Evolutionary conservation across 2,113 vertebrate species (phyloP), one percentile per base, ranked within the genome.

Genomic region (Stigmatopora nigra): DNA sequence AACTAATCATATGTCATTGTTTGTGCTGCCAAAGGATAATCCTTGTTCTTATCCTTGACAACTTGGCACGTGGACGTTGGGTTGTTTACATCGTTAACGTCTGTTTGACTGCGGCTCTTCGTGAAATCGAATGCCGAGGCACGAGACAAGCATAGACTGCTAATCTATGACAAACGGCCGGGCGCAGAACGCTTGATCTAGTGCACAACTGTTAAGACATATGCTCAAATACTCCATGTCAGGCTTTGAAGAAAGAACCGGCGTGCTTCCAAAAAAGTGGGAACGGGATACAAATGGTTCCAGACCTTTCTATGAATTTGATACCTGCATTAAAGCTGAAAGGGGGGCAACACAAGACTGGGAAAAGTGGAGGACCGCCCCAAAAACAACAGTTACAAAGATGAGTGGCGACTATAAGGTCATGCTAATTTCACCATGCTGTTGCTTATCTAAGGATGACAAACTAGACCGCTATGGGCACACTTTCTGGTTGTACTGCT

Each of bases 21-120:
- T 41, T 2, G 25, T 22, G 66, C 77, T 84, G 83, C 82, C 78
- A 81, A 14, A 61, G 61, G 53, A 73, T 81, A 69, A 78, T 73
- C 70, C 74, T 65, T 67, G 17, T 59, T 19, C 16, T 17, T 17
- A 17, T 59, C 38, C 16, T 38, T 31, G 53, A 15, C 52, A 55
- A 55, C 31, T 56, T 5, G 53, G 12, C 22, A 19, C 65, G 60
- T 62, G 62, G 64, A 31, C 64, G 61, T 67, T 22, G 68, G 73
- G 68, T 77, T 84, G 69, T 78, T 77, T 76, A 22, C 72, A 77
- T 89, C 86, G 62, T 85, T 84, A 78, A 69, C 67, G 75, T 70
- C 64, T 88, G 84, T 91, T 90, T 88, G 88, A 83, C 83, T 60
- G 69, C 69, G 78, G 88, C 88, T 85, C 75, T 71, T 55, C 68